Evolutionary conservation across 2,797 vertebrate species (phyloP).

Genomic region (Characodon lateralis): DNA sequence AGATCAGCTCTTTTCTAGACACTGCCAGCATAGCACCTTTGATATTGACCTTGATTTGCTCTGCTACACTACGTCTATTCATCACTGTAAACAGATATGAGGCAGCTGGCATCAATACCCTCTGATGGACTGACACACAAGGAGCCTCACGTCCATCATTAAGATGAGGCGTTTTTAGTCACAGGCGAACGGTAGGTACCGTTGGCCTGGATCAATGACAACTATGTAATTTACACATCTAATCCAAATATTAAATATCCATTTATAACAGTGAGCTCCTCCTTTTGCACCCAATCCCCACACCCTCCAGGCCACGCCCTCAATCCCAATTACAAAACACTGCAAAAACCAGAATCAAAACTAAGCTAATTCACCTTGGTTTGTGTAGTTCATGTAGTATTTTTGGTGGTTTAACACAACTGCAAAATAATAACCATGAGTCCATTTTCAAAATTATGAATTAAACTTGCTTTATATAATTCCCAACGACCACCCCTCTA

Average conservation of each 20-base stretch:
- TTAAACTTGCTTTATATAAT: too few species aligned
- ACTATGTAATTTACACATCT: constrained; percentile 18
- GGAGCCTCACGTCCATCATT: constrained; percentile 7
- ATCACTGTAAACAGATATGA: constrained; percentile 61
- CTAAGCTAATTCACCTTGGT: background rate
- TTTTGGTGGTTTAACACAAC: too few species aligned
- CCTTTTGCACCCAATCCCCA: background rate
- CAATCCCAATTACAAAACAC: background rate
- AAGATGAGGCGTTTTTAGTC: constrained; percentile 17
- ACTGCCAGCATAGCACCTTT: constrained; percentile 53
- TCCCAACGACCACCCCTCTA: background rate
- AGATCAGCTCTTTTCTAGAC: constrained; percentile 42
- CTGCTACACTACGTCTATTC: constrained; percentile 45
- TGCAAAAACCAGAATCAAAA: background rate
- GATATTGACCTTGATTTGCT: constrained; percentile 52
- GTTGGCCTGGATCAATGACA: constrained; percentile 27
- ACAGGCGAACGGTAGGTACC: constrained; percentile 10
- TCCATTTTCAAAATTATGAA: too few species aligned
- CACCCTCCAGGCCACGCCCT: background rate
- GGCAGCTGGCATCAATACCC: constrained; percentile 44
- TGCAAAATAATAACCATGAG: too few species aligned
- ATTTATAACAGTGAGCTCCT: background rate
- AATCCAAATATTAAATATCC: background rate
- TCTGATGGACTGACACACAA: constrained; percentile 41
- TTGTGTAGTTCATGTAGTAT: background rate